phyloP scores from a whole-genome alignment of 2,888 invertebrate genomes.

The Nowickia ferox region DNA sequence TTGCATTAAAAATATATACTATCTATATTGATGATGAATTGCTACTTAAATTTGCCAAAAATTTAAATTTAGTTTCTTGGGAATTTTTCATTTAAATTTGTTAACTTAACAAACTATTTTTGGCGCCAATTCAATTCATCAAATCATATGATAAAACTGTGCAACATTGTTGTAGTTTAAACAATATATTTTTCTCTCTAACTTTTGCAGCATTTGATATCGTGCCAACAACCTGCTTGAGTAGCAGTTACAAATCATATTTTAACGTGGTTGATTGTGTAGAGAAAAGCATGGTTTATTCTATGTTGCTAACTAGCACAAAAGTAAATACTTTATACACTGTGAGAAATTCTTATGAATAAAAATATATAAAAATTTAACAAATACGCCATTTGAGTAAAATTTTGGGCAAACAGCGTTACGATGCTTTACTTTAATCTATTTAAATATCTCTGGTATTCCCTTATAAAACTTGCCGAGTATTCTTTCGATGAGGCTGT shows the following conservation, averaged over 20 bases:
- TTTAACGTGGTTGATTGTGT: slow-evolving; percentile 22
- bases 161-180: slow-evolving; percentile 41
- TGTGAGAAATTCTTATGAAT: slow-evolving; percentile 9
- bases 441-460: too few relatives aligned
- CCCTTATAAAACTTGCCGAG: too few relatives aligned
- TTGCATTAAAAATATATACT: background rate
- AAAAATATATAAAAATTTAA: background rate
- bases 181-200: background rate
- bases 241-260: slow-evolving; percentile 55
- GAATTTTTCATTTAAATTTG: background rate
- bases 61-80: background rate
- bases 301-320: slow-evolving; percentile 56
- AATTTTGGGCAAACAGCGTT: too few relatives aligned
- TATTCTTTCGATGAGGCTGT: too few relatives aligned
- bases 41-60: background rate
- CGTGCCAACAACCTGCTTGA: slow-evolving; percentile 61
- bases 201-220: background rate
- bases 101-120: slow-evolving; percentile 26
- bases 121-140: slow-evolving; percentile 37
- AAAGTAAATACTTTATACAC: slow-evolving; percentile 49
- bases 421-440: too few relatives aligned
- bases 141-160: slow-evolving; percentile 43
- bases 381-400: too few relatives aligned
- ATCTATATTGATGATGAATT: too few relatives aligned
- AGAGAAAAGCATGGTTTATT: slow-evolving; percentile 12